A percentile compares a stretch with the other conserved stretches of the same genome.
Evolutionary conservation across 2,113 vertebrate species (phyloP).

Genomic region (Lagopus muta): DNA sequence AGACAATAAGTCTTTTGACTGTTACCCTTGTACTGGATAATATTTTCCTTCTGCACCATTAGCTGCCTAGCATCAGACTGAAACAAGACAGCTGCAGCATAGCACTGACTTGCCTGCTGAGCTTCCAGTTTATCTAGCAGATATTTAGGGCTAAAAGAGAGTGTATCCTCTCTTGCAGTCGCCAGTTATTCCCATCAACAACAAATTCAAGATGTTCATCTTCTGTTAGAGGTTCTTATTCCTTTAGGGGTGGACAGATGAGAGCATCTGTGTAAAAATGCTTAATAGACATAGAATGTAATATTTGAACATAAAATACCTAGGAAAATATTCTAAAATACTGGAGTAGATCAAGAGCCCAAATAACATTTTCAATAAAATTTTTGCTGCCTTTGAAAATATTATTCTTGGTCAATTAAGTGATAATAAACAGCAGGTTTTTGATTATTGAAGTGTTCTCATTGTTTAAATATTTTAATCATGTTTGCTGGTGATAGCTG

Average conservation of each 20-base stretch:
- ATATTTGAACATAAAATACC: background rate
- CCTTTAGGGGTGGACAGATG: background rate
- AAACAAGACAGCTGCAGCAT: background rate
- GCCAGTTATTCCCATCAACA: background rate
- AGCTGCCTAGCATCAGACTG: background rate
- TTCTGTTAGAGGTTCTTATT: background rate
- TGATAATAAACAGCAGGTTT: background rate
- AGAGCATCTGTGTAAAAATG: background rate
- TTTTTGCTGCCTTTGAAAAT: background rate
- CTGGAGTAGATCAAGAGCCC: background rate
- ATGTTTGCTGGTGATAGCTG: background rate
- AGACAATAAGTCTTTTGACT: background rate
- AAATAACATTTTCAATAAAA: background rate
- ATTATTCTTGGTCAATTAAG: background rate
- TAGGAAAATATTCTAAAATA: background rate
- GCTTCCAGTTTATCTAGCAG: background rate
- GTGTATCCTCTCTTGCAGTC: background rate
- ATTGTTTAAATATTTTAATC: background rate
- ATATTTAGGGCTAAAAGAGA: background rate
- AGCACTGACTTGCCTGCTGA: background rate
- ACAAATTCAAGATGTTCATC: background rate
- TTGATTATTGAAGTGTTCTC: background rate
- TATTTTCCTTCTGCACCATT: background rate
- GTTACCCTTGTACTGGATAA: background rate
- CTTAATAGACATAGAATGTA: background rate